Evolutionary conservation across 2,888 invertebrate genomes (phyloP), one percentile per base, ranked within the genome.

Genomic region (Eristalinus sepulchralis): DNA sequence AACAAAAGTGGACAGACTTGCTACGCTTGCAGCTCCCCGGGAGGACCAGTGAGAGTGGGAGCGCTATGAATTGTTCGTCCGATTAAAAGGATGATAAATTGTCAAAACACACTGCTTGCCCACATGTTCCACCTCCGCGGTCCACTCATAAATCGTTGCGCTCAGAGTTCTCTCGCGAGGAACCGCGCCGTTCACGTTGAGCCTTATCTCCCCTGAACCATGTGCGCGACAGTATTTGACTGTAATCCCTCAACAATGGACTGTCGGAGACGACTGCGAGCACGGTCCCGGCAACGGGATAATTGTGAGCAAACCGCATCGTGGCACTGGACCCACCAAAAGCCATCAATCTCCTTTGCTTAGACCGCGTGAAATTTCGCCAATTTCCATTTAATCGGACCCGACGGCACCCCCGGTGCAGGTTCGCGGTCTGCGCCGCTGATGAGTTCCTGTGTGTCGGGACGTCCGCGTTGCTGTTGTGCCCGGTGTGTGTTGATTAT

Each of bases 361-460:
- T 31, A 31, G 36, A 71, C 27, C 57, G 36, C 79, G 60, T 33
- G 60, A 76, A 71, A 76, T 81, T 77, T 47, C 67, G 68, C 22
- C 76, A 81, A 77, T 85, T 55, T 77, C 71, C 60, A 81, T 68
- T 81, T 81, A 81, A 81, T 81, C 67, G 72, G 22, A 77, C 72
- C 72, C 85, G 59, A 80, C 71, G 62, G 84, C 34, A 62, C 66
- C 17, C 33, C 57, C 20, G 60, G 59, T 36, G 36, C 64, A 70
- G 67, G 80, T 67, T 80, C 59, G 85, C 24, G 82, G 85, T 77
- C 57, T 36, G 55, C 67, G 24, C 17, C 71, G 22, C 67, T 81
- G 85, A 81, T 85, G 85, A 76, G 81, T 68, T 81, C 72, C 77
- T 76, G 76, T 76, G 76, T 85, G 81, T 81, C 63, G 57, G 27